Evolutionary conservation across 2,888 invertebrate genomes (phyloP).

Genomic region (Hetaerina titia): DNA sequence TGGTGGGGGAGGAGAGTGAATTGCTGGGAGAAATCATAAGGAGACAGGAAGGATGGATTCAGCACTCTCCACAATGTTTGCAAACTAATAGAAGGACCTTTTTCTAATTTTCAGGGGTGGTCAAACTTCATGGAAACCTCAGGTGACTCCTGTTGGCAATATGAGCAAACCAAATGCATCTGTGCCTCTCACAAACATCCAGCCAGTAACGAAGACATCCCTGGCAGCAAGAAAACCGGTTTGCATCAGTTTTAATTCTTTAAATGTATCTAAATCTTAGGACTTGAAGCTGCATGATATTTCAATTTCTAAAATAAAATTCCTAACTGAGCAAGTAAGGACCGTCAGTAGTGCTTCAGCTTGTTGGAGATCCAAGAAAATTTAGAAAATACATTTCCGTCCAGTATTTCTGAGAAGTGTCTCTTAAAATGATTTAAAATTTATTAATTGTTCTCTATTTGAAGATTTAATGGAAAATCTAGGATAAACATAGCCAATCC

Average conservation of each 20-base stretch:
- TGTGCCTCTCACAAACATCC: conserved; percentile 74
- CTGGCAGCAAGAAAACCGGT: conserved; percentile 85
- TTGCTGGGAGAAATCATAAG: too few relatives aligned
- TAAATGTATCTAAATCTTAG: background rate
- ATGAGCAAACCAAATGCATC: conserved; percentile 82
- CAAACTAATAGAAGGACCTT: background rate
- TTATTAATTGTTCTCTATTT: too few relatives aligned
- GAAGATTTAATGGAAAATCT: too few relatives aligned
- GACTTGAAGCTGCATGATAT: background rate
- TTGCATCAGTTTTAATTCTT: conserved; percentile 67
- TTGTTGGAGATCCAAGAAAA: too few relatives aligned
- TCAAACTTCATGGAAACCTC: conserved; percentile 91
- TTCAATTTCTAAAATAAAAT: background rate
- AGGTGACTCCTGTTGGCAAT: conserved; percentile 90
- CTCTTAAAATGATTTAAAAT: too few relatives aligned
- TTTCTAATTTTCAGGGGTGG: conserved; percentile 84
- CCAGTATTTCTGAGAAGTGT: too few relatives aligned
- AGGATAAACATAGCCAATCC: too few relatives aligned
- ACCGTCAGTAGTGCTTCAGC: too few relatives aligned
- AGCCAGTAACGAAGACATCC: conserved; percentile 91
- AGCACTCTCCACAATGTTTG: background rate
- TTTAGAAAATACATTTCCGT: too few relatives aligned
- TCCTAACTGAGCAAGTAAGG: background rate
- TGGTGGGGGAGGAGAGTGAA: too few relatives aligned
- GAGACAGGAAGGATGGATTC: too few relatives aligned